Evolutionary conservation across 2,888 invertebrate species (phyloP).

Genomic region (Athalia circularis): DNA sequence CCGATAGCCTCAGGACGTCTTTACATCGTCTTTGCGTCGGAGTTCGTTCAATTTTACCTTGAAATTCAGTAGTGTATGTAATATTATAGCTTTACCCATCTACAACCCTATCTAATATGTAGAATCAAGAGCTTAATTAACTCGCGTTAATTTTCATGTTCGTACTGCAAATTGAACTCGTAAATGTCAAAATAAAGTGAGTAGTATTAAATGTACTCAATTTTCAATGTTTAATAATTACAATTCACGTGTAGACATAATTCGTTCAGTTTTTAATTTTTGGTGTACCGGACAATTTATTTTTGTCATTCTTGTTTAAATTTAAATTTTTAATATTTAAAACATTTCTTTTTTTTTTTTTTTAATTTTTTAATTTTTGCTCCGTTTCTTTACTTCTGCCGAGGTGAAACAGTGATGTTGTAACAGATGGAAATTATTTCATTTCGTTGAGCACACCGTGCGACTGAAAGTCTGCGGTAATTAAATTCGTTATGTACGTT

Average conservation of each 20-base stretch:
- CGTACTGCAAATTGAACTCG: no score
- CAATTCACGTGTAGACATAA: no score
- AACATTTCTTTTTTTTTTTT: neutral
- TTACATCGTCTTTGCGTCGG: slow-evolving; percentile 9
- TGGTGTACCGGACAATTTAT: neutral
- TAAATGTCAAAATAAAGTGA: no score
- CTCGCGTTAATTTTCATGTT: no score
- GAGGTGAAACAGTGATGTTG: neutral
- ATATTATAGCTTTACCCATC: neutral
- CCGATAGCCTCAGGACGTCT: slow-evolving; percentile 22
- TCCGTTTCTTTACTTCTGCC: neutral
- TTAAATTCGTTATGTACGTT: slow-evolving; percentile 2
- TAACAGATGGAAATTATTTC: slow-evolving; percentile 40
- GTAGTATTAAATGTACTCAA: no score
- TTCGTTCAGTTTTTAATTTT: no score
- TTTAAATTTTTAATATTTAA: neutral
- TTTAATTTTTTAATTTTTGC: neutral
- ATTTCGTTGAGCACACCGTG: slow-evolving; percentile 6
- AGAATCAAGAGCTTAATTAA: no score
- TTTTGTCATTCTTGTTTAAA: neutral
- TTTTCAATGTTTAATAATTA: no score
- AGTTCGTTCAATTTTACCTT: neutral
- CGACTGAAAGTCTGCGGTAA: neutral
- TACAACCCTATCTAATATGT: neutral
- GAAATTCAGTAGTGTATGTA: neutral